Conservation (phyloP, 1,140 invertebrate genomes). For the Anadara kagoshimensis region DNA sequence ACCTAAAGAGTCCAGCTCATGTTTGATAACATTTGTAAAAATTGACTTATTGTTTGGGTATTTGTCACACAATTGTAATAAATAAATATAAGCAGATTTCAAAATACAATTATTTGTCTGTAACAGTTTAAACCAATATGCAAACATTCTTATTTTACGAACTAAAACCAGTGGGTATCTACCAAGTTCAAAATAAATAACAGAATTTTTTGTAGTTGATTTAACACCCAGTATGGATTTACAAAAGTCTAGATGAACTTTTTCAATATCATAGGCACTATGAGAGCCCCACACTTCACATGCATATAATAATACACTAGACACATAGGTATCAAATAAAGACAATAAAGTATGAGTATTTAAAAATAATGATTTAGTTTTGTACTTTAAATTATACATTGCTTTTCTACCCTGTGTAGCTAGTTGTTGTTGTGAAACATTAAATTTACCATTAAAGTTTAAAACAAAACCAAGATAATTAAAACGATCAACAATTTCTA, state of each 20-base stretch:
- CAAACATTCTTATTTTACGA: constrained; percentile 6
- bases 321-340: constrained; percentile 27
- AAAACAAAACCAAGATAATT: constrained; percentile 36
- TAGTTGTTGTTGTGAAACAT: constrained; percentile 1
- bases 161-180: not conserved
- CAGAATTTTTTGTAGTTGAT: not conserved
- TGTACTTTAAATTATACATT: not conserved
- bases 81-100: constrained; percentile 2
- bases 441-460: constrained; percentile 26
- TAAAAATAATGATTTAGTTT: constrained; percentile 1
- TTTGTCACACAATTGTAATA: not conserved
- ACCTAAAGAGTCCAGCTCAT: not conserved
- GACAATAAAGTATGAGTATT: constrained; percentile 2
- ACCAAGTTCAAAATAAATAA: constrained; percentile 20
- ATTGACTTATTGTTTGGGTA: not conserved
- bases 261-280: constrained; percentile 9
- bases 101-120: constrained; percentile 5
- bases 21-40: not conserved
- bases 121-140: constrained; percentile 18
- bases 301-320: constrained; percentile 23
- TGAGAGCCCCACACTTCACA: constrained; percentile 28
- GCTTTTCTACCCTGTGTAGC: constrained; percentile 23
- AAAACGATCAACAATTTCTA: constrained; percentile 31
- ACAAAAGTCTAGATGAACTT: constrained; percentile 20
- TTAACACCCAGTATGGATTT: constrained; percentile 21